phyloP scores from a whole-genome alignment of 2,888 invertebrate genomes.

The Atrina japonica region DNA sequence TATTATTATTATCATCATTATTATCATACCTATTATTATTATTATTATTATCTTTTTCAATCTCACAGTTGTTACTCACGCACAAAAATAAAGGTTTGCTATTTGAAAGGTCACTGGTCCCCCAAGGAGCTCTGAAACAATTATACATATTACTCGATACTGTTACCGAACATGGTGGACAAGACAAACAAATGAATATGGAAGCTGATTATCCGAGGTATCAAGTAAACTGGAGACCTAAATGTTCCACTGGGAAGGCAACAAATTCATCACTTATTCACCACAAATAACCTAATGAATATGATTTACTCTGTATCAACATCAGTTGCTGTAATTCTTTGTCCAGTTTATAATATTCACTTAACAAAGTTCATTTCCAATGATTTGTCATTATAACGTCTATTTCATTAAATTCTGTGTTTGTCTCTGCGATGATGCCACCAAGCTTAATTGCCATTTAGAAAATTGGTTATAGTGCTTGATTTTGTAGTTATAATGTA shows the following conservation, averaged over 20 bases:
- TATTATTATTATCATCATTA: too few species aligned
- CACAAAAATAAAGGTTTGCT: constrained; percentile 11
- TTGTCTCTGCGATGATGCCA: too few species aligned
- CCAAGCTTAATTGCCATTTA: too few species aligned
- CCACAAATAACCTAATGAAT: constrained; percentile 25
- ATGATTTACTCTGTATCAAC: neutral
- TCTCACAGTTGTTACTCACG: too few species aligned
- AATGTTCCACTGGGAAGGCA: constrained; percentile 15
- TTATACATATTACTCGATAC: constrained; percentile 31
- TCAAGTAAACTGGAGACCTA: constrained; percentile 11
- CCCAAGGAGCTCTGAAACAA: constrained; percentile 30
- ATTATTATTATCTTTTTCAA: too few species aligned
- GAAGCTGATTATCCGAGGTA: constrained; percentile 31
- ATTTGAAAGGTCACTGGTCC: constrained; percentile 30
- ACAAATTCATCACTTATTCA: constrained; percentile 36
- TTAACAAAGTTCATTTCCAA: too few species aligned
- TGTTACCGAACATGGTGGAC: constrained; percentile 5
- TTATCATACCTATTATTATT: too few species aligned
- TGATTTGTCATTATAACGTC: too few species aligned
- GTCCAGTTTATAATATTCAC: too few species aligned
- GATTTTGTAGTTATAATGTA: too few species aligned
- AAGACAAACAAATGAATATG: constrained; percentile 12
- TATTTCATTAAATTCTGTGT: too few species aligned
- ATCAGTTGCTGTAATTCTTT: neutral
- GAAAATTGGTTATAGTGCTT: too few species aligned